These are phyloP conservation scores for Erethizon dorsatum DNA, from an alignment of 2,797 vertebrate species.

Conservation along the genomic window DNA sequence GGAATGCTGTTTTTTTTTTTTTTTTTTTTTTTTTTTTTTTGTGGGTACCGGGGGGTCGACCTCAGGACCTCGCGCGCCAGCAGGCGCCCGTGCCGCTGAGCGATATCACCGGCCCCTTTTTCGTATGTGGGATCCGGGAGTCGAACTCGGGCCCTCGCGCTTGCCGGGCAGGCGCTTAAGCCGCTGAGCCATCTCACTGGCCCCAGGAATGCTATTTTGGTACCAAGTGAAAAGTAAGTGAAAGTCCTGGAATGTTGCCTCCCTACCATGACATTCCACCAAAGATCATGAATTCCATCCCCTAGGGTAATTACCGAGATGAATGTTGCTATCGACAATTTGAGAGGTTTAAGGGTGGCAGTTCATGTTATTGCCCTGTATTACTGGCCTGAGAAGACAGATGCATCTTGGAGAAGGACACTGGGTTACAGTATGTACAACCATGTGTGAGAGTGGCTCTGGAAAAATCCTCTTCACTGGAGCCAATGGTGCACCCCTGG, in stretches of 20 bases:
- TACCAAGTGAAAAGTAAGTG: neutral
- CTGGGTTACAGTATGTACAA: neutral
- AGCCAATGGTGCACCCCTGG: no score
- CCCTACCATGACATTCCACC: neutral
- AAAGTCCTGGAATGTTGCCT: neutral
- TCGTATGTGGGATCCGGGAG: no score
- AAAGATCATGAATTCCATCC: neutral
- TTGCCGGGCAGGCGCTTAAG: no score
- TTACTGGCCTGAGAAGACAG: neutral
- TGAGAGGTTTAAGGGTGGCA: neutral
- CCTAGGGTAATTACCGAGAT: neutral
- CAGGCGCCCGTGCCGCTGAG: no score
- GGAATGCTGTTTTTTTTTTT: neutral
- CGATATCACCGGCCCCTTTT: no score
- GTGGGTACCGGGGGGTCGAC: no score
- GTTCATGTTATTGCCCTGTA: neutral
- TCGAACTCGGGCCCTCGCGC: no score
- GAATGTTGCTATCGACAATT: neutral
- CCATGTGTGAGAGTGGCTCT: neutral
- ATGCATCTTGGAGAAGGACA: neutral
- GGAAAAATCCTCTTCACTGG: neutral
- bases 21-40: no score
- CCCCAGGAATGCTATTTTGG: neutral
- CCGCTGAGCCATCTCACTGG: no score
- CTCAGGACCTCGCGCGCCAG: no score